Evolutionary conservation across 2,888 invertebrate genomes (phyloP).

Genomic region (Teleiodes luculella): DNA sequence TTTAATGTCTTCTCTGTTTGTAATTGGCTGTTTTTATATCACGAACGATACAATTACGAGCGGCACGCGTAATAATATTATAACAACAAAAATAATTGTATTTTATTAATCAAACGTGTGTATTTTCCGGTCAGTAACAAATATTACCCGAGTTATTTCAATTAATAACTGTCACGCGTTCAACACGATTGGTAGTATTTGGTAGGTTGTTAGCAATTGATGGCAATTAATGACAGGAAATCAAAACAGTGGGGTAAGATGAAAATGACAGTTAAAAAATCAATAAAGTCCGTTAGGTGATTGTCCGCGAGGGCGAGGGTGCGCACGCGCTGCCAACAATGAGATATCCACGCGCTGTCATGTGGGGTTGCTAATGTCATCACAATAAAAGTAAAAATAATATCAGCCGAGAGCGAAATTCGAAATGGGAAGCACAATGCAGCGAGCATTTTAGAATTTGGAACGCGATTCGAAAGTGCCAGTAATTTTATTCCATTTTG

Average conservation of each 20-base stretch:
- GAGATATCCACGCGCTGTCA: slow-evolving; percentile 14
- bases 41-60: not conserved
- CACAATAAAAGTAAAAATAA: slow-evolving; percentile 9
- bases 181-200: not conserved
- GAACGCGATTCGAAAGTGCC: not conserved
- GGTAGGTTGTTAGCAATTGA: not conserved
- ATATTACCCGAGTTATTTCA: not conserved
- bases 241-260: slow-evolving; percentile 31
- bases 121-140: not conserved
- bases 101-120: not conserved
- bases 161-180: slow-evolving; percentile 1
- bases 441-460: not conserved
- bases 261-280: slow-evolving; percentile 73
- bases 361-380: slow-evolving; percentile 8
- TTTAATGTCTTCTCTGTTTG: not conserved
- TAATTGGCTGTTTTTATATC: not conserved
- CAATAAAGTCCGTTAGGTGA: slow-evolving; percentile 67
- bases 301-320: slow-evolving; percentile 66
- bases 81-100: not conserved
- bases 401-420: slow-evolving; percentile 9
- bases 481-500: not conserved
- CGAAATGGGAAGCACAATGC: not conserved
- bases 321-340: slow-evolving; percentile 49
- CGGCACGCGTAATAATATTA: not conserved
- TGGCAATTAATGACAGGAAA: slow-evolving; percentile 19